A percentile compares a stretch with the other conserved stretches of the same genome.
phyloP scores from a whole-genome alignment of 1,140 invertebrate genomes.

The Orchestia grillus region DNA sequence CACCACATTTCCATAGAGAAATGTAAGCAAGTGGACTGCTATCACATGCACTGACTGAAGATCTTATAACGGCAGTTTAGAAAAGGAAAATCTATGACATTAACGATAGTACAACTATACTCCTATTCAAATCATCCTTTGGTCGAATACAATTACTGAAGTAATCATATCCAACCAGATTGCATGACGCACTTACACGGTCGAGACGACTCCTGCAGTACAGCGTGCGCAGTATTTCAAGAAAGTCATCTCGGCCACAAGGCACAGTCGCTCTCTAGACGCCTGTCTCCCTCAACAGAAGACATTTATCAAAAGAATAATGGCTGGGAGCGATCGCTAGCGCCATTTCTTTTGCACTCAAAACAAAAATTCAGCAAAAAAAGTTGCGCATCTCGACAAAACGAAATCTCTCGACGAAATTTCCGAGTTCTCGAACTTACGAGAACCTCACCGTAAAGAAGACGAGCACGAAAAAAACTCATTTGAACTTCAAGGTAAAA shows the following conservation, averaged over 20 bases:
- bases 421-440: constrained; percentile 21
- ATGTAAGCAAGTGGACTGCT: too few relatives aligned
- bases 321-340: constrained; percentile 21
- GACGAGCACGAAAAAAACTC: not conserved
- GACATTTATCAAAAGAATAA: constrained; percentile 33
- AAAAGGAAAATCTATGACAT: too few relatives aligned
- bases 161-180: not conserved
- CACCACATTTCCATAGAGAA: too few relatives aligned
- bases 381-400: constrained; percentile 25
- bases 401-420: constrained; percentile 41
- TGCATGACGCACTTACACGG: not conserved
- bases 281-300: not conserved
- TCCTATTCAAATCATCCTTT: not conserved
- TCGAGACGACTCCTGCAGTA: not conserved
- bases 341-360: not conserved
- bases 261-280: not conserved
- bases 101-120: not conserved
- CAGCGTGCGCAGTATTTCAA: not conserved
- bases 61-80: too few relatives aligned
- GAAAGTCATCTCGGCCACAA: not conserved
- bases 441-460: constrained; percentile 2
- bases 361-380: not conserved
- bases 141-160: not conserved
- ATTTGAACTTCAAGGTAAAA: constrained; percentile 31
- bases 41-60: too few relatives aligned